Percentiles rank a stretch among this genome's conserved stretches.
Evolutionary conservation across 1,140 invertebrate species (phyloP).

Genomic region (Zaprionus lachaisei): DNA sequence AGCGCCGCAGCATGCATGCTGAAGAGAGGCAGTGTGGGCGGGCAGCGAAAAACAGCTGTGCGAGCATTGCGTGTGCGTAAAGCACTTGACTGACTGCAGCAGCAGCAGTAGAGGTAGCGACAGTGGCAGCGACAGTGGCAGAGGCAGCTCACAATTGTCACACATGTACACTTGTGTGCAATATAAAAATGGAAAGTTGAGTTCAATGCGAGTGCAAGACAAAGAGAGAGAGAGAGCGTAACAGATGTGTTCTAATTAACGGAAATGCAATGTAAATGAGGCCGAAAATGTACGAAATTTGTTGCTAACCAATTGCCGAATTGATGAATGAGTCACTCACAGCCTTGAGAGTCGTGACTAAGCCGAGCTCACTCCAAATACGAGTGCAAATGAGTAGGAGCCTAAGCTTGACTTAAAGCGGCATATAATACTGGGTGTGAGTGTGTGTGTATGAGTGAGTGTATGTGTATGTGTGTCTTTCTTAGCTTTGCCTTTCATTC

Average conservation of each 20-base stretch:
- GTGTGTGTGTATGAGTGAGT: conserved; percentile 10
- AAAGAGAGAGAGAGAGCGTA: neutral
- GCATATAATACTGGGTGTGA: conserved; percentile 3
- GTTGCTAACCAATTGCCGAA: conserved; percentile 36
- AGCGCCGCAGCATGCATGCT: neutral
- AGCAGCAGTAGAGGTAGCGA: neutral
- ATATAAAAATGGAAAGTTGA: conserved; percentile 45
- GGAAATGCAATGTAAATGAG: conserved; percentile 48
- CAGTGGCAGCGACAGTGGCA: neutral
- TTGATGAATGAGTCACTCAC: conserved; percentile 40
- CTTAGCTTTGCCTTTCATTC: conserved; percentile 40
- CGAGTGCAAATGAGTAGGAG: conserved; percentile 50
- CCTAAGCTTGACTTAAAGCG: conserved; percentile 33
- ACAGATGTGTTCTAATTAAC: conserved; percentile 42
- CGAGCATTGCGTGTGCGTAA: conserved; percentile 46
- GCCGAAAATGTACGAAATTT: conserved; percentile 28
- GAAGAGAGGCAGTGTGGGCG: neutral
- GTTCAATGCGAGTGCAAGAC: neutral
- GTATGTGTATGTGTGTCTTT: conserved; percentile 43
- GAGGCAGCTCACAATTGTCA: conserved; percentile 22
- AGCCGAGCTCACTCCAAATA: conserved; percentile 45
- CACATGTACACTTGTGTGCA: conserved; percentile 30
- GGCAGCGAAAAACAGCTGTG: conserved; percentile 32
- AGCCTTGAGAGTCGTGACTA: conserved; percentile 52
- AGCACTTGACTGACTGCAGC: conserved; percentile 30